Conservation (phyloP, 2,888 invertebrate genomes). For the Strigamia maritima region DNA sequence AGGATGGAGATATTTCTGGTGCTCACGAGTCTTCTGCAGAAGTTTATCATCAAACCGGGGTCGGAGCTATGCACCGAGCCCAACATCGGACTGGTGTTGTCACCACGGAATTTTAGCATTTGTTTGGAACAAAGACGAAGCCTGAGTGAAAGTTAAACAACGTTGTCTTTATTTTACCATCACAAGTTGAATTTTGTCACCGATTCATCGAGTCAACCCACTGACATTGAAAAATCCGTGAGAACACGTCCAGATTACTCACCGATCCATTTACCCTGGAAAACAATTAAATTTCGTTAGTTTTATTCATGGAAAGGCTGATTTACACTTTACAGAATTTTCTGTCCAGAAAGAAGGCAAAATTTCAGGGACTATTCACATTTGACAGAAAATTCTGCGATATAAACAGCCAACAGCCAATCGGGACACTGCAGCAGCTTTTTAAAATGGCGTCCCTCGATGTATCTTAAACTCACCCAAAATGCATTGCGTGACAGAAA, state of each 20-base stretch:
- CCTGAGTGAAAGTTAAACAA: background rate
- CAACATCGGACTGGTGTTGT: background rate
- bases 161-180: background rate
- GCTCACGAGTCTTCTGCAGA: conserved; percentile 32
- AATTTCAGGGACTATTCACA: too few species aligned
- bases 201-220: background rate
- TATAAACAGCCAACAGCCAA: too few species aligned
- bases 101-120: background rate
- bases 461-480: too few species aligned
- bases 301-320: too few species aligned
- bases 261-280: background rate
- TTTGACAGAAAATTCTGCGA: too few species aligned
- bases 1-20: conserved; percentile 38
- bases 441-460: too few species aligned
- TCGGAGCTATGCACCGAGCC: conserved; percentile 47
- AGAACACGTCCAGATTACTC: background rate
- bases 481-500: too few species aligned
- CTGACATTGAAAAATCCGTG: background rate
- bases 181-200: background rate
- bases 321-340: too few species aligned
- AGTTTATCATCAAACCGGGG: conserved; percentile 36
- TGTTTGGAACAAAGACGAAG: background rate
- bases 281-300: too few species aligned
- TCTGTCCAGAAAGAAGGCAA: too few species aligned
- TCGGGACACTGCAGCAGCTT: too few species aligned